Percentiles rank a stretch among this genome's conserved stretches.
Evolutionary conservation across 2,888 invertebrate species (phyloP).

Genomic region (Hydriomena furcata): DNA sequence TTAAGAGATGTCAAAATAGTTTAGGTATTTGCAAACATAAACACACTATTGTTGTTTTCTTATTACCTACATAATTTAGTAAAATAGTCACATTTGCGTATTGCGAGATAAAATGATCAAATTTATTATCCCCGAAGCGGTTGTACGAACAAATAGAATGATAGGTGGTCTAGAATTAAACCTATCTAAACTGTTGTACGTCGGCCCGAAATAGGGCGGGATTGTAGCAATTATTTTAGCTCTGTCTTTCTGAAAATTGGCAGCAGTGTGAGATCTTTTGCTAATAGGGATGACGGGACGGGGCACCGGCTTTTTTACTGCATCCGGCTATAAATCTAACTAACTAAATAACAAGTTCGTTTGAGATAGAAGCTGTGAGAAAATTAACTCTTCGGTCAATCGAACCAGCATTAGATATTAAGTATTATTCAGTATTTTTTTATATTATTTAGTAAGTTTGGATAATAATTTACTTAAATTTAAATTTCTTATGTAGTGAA

Average conservation of each 20-base stretch:
- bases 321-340: slow-evolving; percentile 4
- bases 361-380: background rate
- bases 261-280: slow-evolving; percentile 79
- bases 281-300: slow-evolving; percentile 39
- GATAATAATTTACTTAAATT: too few relatives aligned
- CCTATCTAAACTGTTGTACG: slow-evolving; percentile 72
- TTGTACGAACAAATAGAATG: slow-evolving; percentile 43
- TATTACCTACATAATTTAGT: too few relatives aligned
- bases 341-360: background rate
- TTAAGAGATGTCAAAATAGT: too few relatives aligned
- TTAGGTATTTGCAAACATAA: too few relatives aligned
- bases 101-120: too few relatives aligned
- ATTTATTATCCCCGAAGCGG: too few relatives aligned
- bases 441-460: too few relatives aligned
- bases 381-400: background rate
- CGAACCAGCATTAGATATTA: too few relatives aligned
- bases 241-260: slow-evolving; percentile 84
- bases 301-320: slow-evolving; percentile 12
- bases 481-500: too few relatives aligned
- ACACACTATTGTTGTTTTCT: too few relatives aligned
- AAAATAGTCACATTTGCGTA: too few relatives aligned
- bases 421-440: too few relatives aligned
- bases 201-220: slow-evolving; percentile 79
- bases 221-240: slow-evolving; percentile 82
- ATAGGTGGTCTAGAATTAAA: slow-evolving; percentile 75